Evolutionary conservation across 2,113 vertebrate genomes (phyloP).

Genomic region (cattle (Bos taurus)): ARS-UCD2.0 NC_037329.1:116048501-116049000

Average conservation of each 20-base stretch:
- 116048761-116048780: not conserved
- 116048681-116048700: not conserved
- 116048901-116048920: not conserved
- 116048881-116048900: not conserved
- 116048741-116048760: not conserved
- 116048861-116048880: not conserved
- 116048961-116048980: not conserved
- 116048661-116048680: not conserved
- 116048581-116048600: not conserved
- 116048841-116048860: fast-evolving
- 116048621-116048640: not conserved
- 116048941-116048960: not conserved
- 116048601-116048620: not conserved
- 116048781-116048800: not conserved
- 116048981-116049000: not conserved
- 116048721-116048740: not conserved
- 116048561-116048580: not conserved
- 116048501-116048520: fast-evolving
- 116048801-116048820: not conserved
- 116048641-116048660: not conserved
- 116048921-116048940: not conserved
- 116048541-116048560: not conserved
- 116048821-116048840: not conserved
- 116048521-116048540: not conserved
- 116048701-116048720: not conserved